Conservation (phyloP, 2,797 vertebrate genomes). For the Antennarius maculatus region DNA sequence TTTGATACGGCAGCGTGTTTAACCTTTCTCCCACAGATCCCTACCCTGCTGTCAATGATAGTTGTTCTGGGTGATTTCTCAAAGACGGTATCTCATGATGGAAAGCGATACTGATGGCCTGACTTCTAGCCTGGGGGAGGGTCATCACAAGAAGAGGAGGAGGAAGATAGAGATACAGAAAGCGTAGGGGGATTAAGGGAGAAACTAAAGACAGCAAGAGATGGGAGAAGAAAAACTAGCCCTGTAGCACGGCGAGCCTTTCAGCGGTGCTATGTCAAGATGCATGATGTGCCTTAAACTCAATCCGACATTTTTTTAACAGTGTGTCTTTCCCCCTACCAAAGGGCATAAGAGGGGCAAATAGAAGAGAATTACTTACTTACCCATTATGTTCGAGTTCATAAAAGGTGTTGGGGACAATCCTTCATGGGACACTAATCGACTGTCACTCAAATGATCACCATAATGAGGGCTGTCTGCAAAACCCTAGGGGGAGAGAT, state of each 20-base stretch:
- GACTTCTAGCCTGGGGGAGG: conserved; percentile 80
- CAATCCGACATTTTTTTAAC: conserved; percentile 61
- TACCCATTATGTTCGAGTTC: conserved; percentile 98
- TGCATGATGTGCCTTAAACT: conserved; percentile 68
- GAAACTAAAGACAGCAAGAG: conserved; percentile 53
- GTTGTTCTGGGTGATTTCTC: conserved; percentile 64
- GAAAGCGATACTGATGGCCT: conserved; percentile 82
- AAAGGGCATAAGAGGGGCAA: conserved; percentile 80
- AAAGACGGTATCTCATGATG: conserved; percentile 76
- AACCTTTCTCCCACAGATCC: conserved; percentile 39
- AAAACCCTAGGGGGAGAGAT: conserved; percentile 92
- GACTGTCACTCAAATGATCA: conserved; percentile 99
- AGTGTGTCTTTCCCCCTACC: conserved; percentile 74
- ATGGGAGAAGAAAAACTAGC: conserved; percentile 28
- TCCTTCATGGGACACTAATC: conserved; percentile 98
- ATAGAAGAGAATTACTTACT: conserved; percentile 88
- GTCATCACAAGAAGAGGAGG: conserved; percentile 71
- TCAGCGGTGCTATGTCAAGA: conserved; percentile 68
- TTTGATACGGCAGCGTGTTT: conserved; percentile 63
- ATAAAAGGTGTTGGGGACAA: conserved; percentile 98
- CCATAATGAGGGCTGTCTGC: conserved; percentile 97
- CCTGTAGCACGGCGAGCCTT: conserved; percentile 45
- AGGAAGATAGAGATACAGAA: conserved; percentile 40
- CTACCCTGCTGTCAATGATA: conserved; percentile 38
- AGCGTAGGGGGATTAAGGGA: conserved; percentile 49